A percentile compares a stretch with the other conserved stretches of the same genome.
phyloP scores from a whole-genome alignment of 2,797 vertebrate species.

The Darevskia mixta region DNA sequence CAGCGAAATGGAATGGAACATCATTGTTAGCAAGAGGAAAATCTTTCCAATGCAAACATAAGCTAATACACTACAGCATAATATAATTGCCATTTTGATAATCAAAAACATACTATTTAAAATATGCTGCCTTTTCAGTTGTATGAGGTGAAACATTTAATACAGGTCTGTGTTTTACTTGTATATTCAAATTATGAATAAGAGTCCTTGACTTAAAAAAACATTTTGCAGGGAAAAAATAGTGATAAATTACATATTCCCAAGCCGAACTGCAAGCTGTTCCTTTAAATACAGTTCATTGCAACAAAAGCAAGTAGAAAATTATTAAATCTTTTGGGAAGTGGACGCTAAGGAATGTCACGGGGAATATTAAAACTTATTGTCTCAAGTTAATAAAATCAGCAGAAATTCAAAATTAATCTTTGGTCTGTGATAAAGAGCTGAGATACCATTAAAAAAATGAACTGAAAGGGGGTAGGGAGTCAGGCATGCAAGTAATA shows the following conservation, averaged over 20 bases:
- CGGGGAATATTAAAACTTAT: constrained; percentile 64
- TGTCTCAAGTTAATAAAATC: constrained; percentile 60
- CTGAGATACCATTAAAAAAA: constrained; percentile 25
- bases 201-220: constrained; percentile 26
- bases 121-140: neutral
- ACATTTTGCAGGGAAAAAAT: constrained; percentile 41
- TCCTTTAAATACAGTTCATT: constrained; percentile 57
- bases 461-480: constrained; percentile 34
- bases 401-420: constrained; percentile 68
- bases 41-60: constrained; percentile 20
- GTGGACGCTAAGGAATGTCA: constrained; percentile 52
- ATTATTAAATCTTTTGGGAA: constrained; percentile 64
- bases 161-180: neutral
- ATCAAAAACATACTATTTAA: neutral
- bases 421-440: constrained; percentile 60
- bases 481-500: constrained; percentile 48
- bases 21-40: constrained; percentile 16
- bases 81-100: neutral
- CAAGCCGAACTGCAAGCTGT: constrained; percentile 43
- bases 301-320: constrained; percentile 71
- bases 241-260: constrained; percentile 33
- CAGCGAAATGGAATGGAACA: constrained; percentile 24
- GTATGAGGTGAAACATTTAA: neutral
- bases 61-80: neutral
- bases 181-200: constrained; percentile 30